Evolutionary conservation across 64 coral and sea anemone genomes (phyloP).

Genomic region (Porites lutea): DNA sequence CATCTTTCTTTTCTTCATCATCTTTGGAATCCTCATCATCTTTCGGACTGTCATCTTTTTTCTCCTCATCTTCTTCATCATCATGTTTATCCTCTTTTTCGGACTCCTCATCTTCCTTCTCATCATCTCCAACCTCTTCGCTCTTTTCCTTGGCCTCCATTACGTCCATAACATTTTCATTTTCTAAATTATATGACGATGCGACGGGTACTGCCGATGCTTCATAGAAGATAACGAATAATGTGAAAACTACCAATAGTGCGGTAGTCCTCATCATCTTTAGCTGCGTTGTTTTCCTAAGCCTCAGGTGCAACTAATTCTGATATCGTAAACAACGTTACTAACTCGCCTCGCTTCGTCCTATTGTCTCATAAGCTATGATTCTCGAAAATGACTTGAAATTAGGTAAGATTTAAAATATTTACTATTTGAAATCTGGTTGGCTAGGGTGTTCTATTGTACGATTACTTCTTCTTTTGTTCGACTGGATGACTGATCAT

Average conservation of each 20-base stretch:
- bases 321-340: conserved; percentile 47
- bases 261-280: conserved; percentile 71
- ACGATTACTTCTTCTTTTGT: conserved; percentile 26
- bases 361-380: conserved; percentile 53
- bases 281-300: conserved; percentile 9
- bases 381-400: conserved; percentile 46
- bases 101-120: neutral
- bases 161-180: conserved; percentile 54
- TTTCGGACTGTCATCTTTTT: conserved; percentile 9
- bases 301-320: conserved; percentile 3
- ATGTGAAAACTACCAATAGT: conserved; percentile 73
- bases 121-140: conserved; percentile 17
- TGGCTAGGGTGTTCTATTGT: conserved; percentile 56
- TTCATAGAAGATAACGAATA: conserved; percentile 60
- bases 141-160: conserved; percentile 41
- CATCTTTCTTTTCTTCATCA: conserved; percentile 1
- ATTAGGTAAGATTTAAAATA: conserved; percentile 61
- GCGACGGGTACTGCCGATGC: conserved; percentile 53
- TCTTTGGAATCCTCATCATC: conserved; percentile 24
- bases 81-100: conserved; percentile 29
- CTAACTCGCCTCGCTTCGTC: neutral
- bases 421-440: conserved; percentile 43
- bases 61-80: conserved; percentile 11
- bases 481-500: conserved; percentile 16
- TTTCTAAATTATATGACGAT: conserved; percentile 33